Evolutionary conservation across 2,888 invertebrate genomes (phyloP), one percentile per base, ranked within the genome.

Genomic region (Cancer borealis): DNA sequence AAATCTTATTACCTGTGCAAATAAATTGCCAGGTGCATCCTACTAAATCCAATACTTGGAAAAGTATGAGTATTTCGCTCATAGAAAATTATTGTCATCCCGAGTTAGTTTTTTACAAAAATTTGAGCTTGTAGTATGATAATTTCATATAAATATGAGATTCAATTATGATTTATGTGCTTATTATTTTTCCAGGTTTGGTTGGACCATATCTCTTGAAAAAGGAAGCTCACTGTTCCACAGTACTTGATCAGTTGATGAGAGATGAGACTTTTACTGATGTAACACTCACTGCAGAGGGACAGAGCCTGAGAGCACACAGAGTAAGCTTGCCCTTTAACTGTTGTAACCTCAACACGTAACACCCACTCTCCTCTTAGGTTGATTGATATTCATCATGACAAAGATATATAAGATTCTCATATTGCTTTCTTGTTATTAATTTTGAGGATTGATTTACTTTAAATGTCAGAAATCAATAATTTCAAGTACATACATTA

Each of bases 271-370:
- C 95, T 6, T 95, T 91, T 60, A 95, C 95, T 30, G 95, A 95
- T 60, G 95, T 95, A 5, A 95, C 95, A 4, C 94, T 95, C 54
- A 95, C 95, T 0, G 95, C 95, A 14, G 95, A 95, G 46, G 95
- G 95, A 0, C 95, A 95, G 89, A 95, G 92, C 79, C 88, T 95
- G 12, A 90, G 95, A 84, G 95, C 95, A n/a, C 95, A 95, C 88
- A 95, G 95, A 93, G 95, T 95, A 79, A 93, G 84, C 2, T 26
- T 10, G 14, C 14, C 30, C 26, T 26, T 47, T 47, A n/a, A 49
- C 10, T 79, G 26, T 39, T 87, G 12, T 87, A 49, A 54, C 10
- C 17, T 54, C 30, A 26, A 47, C n/a, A 17, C 87, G 5, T 45
- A 87, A 6, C 21, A 21, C 45, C 10, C n/a, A 47, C 47, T 10